These are phyloP conservation scores for Montipora capitata DNA, from an alignment of 92 coral and sea anemone genomes.

Conservation along the genomic window DNA sequence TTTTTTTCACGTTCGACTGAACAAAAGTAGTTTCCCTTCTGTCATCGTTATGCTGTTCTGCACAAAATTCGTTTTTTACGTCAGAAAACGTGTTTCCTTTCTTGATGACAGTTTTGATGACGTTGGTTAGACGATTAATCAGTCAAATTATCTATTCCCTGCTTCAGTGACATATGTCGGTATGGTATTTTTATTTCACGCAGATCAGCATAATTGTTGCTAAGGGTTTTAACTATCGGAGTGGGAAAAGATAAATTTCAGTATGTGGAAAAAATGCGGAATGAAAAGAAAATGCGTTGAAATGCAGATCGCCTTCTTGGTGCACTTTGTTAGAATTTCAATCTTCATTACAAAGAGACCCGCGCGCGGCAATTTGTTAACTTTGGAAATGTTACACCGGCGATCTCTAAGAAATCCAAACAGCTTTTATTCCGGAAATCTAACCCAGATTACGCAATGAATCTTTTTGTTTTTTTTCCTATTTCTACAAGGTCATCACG, in stretches of 20 bases:
- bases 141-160: background rate
- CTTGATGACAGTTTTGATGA: constrained; percentile 1
- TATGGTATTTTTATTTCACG: background rate
- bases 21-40: background rate
- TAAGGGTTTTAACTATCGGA: background rate
- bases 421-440: no score
- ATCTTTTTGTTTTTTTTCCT: no score
- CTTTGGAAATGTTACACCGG: no score
- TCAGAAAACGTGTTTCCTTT: background rate
- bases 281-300: background rate
- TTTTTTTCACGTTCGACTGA: background rate
- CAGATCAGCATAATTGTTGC: constrained; percentile 3
- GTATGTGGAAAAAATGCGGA: constrained; percentile 5
- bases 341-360: no score
- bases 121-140: constrained; percentile 12
- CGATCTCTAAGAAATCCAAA: no score
- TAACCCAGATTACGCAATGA: no score
- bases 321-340: background rate
- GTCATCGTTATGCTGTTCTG: background rate
- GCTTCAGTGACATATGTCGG: no score
- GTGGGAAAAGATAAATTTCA: constrained; percentile 5
- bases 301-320: background rate
- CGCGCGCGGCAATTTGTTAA: no score
- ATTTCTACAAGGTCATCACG: no score
- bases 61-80: background rate